Base-by-base conservation (phyloP, 2,797 vertebrate genomes). In the Pangasius djambal region DNA sequence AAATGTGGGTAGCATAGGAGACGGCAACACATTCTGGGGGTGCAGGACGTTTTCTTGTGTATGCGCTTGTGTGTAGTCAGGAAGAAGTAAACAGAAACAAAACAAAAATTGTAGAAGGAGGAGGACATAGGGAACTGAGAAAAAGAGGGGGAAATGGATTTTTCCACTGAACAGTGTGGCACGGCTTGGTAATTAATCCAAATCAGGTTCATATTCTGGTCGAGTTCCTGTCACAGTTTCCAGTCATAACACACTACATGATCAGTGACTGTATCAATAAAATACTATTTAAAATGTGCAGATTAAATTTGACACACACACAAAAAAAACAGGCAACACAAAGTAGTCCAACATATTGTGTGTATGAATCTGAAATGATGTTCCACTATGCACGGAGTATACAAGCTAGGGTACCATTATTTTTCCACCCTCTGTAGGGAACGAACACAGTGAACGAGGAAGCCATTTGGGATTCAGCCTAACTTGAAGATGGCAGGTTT, bases 1-100 rank as follows among this genome's bases (percentile, higher is more conserved):
- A 93, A 94, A 75, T 93, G 93, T 2, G 89, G 82, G 91, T 92
- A 92, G 93, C 88, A 91, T 55, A 3, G 90, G 89, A 90, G 87
- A 40, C 67, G 89, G 89, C 92, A 91, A 90, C 87, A 92, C 52
- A 83, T 89, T 89, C 75, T 89, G 69, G 91, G 57, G 87, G 88
- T 92, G 91, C 91, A 85, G 20, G 81, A 79, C 83, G 4, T 69
- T 77, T 89, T 59, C 12, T 75, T 37, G 4, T 37, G 31, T 83
- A 22, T 83, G 52, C 55, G 52, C 90, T 65, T 79, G 31, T 65
- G 16, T 61, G 57, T 83, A 55, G 55, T 67, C 15, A 48, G 28
- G 28, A 78, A 83, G n/a, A 88, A 52, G 55, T n/a, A 52, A 31
- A 1, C 59, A 83, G 13, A n/a, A 86, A 75, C 15, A 55, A 65